Base-by-base conservation (phyloP, 1,140 invertebrate species). In the Bombus confusus region DNA sequence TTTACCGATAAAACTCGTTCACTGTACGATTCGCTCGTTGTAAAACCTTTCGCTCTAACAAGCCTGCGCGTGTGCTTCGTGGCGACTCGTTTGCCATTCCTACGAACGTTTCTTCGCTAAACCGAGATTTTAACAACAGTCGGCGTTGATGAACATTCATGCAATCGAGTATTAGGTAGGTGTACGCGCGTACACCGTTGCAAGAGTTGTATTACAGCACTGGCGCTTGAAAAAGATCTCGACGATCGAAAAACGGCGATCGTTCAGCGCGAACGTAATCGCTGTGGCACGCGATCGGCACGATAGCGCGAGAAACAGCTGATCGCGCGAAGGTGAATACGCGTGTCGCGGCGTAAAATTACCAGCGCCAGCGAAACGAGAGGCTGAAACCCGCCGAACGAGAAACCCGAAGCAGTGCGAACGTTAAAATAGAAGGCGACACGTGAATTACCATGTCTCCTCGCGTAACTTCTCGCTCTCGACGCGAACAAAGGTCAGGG, bases 401-500 rank as follows among this genome's bases (percentile, higher is more conserved):
- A 41, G 57, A 41, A 41, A 77, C 13, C 9, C 39, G 5, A 22
- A 12, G n/a, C 28, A 12, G 12, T 3, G 13, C 4, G 10, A 43
- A 43, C 39, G 69, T 59, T 64, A 47, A 82, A 82, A 82, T 37
- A 74, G 72, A 15, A 41, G 25, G 41, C 31, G 71, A 74, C 72
- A 75, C 28, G 57, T 82, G 80, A 82, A 62, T 64, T 66, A 75
- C 72, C 41, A 43, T 18, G 34, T 31, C 8, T 75, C n/a, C 57
- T 18, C 52, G 59, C 47, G 79, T n/a, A 72, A 72, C 28, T n/a
- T 34, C 31, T 22, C 12, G 22, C 10, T 18, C 37, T 37, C 31
- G 22, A 37, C 41, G 34, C 52, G 69, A 41, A 5, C 57, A 82
- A 75, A 82, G 80, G 80, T 82, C 80, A 82, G 80, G 80, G 71